Conservation (phyloP, 1,140 invertebrate genomes). For the Adelges cooleyi region DNA sequence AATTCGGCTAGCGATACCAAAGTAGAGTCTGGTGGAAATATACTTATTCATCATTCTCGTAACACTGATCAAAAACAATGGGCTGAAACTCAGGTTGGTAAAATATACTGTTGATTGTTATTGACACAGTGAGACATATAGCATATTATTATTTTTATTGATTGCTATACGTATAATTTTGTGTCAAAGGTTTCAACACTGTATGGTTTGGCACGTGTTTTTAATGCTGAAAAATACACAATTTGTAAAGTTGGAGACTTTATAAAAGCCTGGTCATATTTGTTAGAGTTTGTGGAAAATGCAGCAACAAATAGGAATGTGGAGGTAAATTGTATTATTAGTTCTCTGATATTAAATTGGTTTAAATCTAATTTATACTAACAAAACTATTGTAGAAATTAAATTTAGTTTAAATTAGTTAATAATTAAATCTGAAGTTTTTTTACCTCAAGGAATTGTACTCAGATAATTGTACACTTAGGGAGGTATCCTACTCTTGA, state of each 20-base stretch:
- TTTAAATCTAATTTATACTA: too few species aligned
- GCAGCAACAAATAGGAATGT: conserved; percentile 82
- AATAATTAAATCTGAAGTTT: too few species aligned
- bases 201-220: conserved; percentile 63
- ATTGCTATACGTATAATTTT: neutral
- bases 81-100: conserved; percentile 84
- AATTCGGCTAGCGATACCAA: conserved; percentile 87
- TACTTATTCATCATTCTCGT: conserved; percentile 94
- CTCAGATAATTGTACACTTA: too few species aligned
- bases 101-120: too few species aligned
- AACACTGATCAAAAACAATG: conserved; percentile 99
- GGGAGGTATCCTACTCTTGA: too few species aligned
- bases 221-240: conserved; percentile 79
- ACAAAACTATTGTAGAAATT: too few species aligned
- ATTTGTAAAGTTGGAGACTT: conserved; percentile 80
- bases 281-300: conserved; percentile 87
- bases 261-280: conserved; percentile 77
- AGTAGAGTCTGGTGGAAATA: conserved; percentile 82
- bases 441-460: too few species aligned
- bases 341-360: too few species aligned
- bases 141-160: neutral
- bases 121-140: neutral
- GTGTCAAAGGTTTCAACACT: conserved; percentile 53
- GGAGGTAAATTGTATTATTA: too few species aligned
- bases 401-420: too few species aligned